phyloP scores from a whole-genome alignment of 2,888 invertebrate species.

The Lithophane semibrunnea region DNA sequence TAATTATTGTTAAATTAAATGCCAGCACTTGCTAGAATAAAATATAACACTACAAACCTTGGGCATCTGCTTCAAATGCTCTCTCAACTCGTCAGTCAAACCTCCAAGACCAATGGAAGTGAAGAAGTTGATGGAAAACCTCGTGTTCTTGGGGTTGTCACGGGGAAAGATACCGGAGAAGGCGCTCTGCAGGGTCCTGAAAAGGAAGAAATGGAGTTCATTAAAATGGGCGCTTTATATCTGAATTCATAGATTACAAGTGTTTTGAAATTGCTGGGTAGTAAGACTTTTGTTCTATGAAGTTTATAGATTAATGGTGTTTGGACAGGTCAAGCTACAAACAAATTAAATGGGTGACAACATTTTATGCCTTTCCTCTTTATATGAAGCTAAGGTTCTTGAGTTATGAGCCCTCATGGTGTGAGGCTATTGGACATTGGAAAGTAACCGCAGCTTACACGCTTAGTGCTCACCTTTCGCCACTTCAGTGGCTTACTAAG shows the following conservation, averaged over 20 bases:
- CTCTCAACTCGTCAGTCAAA: slow-evolving; percentile 97
- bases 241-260: slow-evolving; percentile 16
- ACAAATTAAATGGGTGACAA: not conserved
- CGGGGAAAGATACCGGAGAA: slow-evolving; percentile 98
- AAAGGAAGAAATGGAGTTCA: slow-evolving; percentile 73
- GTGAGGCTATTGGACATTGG: not conserved
- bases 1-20: not conserved
- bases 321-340: not conserved
- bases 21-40: no score
- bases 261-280: no score
- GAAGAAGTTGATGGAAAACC: slow-evolving; percentile 99
- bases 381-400: not conserved
- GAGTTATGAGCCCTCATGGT: not conserved
- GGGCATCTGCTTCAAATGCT: slow-evolving; percentile 95
- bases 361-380: not conserved
- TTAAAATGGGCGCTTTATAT: slow-evolving; percentile 51
- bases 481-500: no score
- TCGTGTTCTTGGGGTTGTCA: slow-evolving; percentile 98
- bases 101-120: slow-evolving; percentile 99
- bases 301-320: not conserved
- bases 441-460: not conserved
- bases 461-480: not conserved
- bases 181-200: slow-evolving; percentile 95
- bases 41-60: slow-evolving; percentile 81
- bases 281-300: no score